Evolutionary conservation across 2,888 invertebrate species (phyloP).

Genomic region (Caenorhabditis angaria): DNA sequence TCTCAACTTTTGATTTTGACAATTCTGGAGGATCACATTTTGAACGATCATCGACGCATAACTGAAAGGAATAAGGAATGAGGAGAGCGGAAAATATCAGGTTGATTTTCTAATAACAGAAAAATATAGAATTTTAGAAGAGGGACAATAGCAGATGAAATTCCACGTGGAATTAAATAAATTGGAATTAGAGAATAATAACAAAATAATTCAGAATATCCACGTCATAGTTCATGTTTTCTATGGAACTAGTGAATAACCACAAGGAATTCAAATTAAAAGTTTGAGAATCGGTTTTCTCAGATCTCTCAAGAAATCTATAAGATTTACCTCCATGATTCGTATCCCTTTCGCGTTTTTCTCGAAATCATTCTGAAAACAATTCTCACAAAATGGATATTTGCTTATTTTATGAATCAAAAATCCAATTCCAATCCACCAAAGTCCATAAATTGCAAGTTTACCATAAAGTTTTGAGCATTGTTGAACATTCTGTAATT

Average conservation of each 20-base stretch:
- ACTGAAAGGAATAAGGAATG: constrained; percentile 19
- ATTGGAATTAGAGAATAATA: too few relatives aligned
- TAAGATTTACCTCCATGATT: background rate
- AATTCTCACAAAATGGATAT: constrained; percentile 24
- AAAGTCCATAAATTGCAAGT: constrained; percentile 26
- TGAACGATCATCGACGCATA: constrained; percentile 26
- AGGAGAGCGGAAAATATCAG: too few relatives aligned
- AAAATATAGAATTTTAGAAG: too few relatives aligned
- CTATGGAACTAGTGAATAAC: too few relatives aligned
- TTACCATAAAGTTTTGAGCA: constrained; percentile 18
- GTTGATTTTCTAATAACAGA: too few relatives aligned
- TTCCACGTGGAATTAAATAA: too few relatives aligned
- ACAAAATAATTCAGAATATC: too few relatives aligned
- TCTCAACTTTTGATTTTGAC: constrained; percentile 5
- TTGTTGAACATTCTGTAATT: constrained; percentile 20
- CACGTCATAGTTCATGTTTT: too few relatives aligned
- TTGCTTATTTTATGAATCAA: constrained; percentile 15
- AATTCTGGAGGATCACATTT: constrained; percentile 18
- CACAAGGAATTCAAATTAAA: too few relatives aligned
- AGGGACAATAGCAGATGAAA: too few relatives aligned
- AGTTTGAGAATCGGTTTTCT: too few relatives aligned
- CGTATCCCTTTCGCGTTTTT: constrained; percentile 8
- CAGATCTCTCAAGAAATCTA: background rate
- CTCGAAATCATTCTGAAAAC: constrained; percentile 19
- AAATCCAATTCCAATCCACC: constrained; percentile 32